These are phyloP conservation scores for Burhinus oedicnemus DNA, from an alignment of 2,113 vertebrate species.

Conservation along the genomic window DNA sequence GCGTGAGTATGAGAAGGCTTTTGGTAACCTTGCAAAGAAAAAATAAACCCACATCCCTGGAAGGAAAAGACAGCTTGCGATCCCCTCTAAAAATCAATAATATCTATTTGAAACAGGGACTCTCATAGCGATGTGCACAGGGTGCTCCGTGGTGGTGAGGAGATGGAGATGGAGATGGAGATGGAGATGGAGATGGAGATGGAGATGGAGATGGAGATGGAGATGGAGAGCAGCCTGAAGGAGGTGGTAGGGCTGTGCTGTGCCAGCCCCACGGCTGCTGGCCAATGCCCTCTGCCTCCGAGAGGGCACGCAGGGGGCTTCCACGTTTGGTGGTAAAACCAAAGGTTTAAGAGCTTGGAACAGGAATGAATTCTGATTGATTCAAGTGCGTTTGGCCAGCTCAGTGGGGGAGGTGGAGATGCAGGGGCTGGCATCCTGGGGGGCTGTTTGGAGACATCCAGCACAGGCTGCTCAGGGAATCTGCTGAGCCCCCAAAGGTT, in stretches of 20 bases:
- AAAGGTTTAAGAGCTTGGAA: neutral
- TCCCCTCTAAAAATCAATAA: neutral
- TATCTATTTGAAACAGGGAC: neutral
- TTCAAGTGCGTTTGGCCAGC: neutral
- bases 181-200: too few relatives aligned
- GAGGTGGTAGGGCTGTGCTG: fast-evolving
- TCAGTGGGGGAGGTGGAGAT: neutral
- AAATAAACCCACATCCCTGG: neutral
- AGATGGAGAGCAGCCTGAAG: neutral
- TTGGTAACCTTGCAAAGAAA: neutral
- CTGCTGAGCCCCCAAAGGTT: neutral
- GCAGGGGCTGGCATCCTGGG: neutral
- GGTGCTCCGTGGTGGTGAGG: neutral
- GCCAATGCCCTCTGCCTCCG: neutral
- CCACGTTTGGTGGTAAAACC: neutral
- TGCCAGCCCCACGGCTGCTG: neutral
- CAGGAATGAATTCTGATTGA: neutral
- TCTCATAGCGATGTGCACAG: neutral
- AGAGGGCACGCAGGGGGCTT: neutral
- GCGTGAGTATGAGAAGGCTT: neutral
- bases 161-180: neutral
- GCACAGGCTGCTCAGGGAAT: neutral
- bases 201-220: too few relatives aligned
- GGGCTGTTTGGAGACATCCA: neutral
- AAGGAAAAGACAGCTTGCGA: neutral